Percentiles rank a stretch among this genome's conserved stretches.
phyloP scores from a whole-genome alignment of 1,140 invertebrate genomes.

The Zaprionus davidi region DNA sequence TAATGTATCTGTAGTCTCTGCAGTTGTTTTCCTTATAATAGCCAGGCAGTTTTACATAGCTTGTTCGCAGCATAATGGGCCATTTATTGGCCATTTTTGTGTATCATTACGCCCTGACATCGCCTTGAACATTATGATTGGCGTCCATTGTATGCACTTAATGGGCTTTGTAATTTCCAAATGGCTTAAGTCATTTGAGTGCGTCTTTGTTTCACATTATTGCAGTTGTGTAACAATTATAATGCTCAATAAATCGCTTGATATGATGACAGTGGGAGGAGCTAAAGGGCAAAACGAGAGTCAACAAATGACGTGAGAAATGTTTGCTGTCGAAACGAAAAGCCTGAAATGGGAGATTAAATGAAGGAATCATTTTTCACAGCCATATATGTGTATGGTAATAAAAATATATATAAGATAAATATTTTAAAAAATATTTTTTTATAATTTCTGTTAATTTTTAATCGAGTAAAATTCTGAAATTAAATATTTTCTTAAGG shows the following conservation, averaged over 20 bases:
- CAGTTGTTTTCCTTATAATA: constrained; percentile 23
- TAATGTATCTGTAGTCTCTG: constrained; percentile 17
- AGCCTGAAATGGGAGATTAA: neutral
- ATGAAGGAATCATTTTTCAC: neutral
- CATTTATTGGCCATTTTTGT: constrained; percentile 33
- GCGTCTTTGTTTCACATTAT: constrained; percentile 5
- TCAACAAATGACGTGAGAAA: neutral
- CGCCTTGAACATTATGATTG: constrained; percentile 26
- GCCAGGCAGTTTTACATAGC: constrained; percentile 20
- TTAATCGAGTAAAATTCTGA: too few species aligned
- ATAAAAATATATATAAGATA: too few species aligned
- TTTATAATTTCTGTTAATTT: too few species aligned
- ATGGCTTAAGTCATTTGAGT: constrained; percentile 10
- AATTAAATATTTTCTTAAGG: too few species aligned
- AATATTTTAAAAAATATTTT: too few species aligned
- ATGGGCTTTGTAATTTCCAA: constrained; percentile 27
- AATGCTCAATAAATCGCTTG: neutral
- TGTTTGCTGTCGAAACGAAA: neutral
- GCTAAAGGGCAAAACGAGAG: neutral
- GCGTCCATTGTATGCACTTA: constrained; percentile 19
- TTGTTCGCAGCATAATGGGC: constrained; percentile 16
- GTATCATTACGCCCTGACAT: constrained; percentile 9
- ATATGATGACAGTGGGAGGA: neutral
- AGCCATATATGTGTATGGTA: too few species aligned
- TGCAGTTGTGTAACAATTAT: constrained; percentile 4